Base-by-base conservation (phyloP, 1,140 invertebrate species). In the Diplogasteroides magnus region DNA sequence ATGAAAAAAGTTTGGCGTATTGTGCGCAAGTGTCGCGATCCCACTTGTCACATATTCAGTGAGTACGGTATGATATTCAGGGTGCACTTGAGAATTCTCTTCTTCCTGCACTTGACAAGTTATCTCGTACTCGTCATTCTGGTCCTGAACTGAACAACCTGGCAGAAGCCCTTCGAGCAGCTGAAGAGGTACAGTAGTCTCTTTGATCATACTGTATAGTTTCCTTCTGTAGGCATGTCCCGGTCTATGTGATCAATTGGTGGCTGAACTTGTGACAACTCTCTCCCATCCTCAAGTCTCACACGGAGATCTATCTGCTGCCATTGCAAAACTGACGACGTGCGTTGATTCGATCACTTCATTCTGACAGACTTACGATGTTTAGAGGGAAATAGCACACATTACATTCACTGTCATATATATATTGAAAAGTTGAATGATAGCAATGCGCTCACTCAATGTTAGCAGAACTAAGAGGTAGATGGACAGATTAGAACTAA, bases 201-300 rank as follows among this genome's bases (percentile, higher is more conserved):
- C 37, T 48, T 11, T 19, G 37, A 48, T 48, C 37, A 48, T 48
- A 11, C 19, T 48, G 37, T 48, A 11, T 48, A 11, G 6, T 6
- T 48, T 11, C 37, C 19, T 48, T 11, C 37, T 65, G 14, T 31
- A 72, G n/a, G 66, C 68, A 3, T 74, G 75, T 61, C 80, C 80
- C 1, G 80, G 80, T 2, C 60, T 82, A 23, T 83, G 81, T 64
- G 79, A 82, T 68, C 69, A 80, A 32, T 55, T 82, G 13, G 56
- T 82, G 19, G 76, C 76, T 11, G 80, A 82, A 67, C 58, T 82
- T 31, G 29, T 82, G 23, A 73, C 77, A n/a, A 76, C 74, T 31
- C 28, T 81, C 31, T 77, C 79, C n/a, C 61, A 72, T 65, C 79
- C 79, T 2, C 73, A 77, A 26, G 61, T 74, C 19, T 68, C 67